Conservation (phyloP, 1,140 invertebrate species). For the Diploscapter pachys region DNA sequence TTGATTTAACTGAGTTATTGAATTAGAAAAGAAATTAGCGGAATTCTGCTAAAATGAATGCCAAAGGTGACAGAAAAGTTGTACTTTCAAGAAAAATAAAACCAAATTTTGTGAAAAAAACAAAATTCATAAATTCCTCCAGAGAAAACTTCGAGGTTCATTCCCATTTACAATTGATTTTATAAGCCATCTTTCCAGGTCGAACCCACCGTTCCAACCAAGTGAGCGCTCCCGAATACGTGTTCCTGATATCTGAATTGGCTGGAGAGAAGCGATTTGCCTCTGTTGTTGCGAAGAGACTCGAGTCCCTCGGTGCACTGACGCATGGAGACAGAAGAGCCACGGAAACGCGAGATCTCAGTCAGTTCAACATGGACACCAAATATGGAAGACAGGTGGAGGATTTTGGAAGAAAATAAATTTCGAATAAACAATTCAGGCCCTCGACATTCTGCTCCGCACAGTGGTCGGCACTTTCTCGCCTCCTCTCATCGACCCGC, state of each 20-base stretch:
- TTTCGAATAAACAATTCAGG: constrained; percentile 4
- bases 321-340: constrained; percentile 96
- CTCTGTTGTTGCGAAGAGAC: constrained; percentile 86
- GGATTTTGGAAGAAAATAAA: too few relatives aligned
- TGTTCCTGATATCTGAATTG: constrained; percentile 95
- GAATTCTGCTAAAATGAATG: too few relatives aligned
- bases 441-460: constrained; percentile 90
- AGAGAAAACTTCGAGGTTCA: too few relatives aligned
- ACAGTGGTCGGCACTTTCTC: constrained; percentile 73
- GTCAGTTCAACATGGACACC: constrained; percentile 90
- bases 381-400: too few relatives aligned
- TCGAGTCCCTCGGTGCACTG: constrained; percentile 89
- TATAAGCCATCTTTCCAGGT: constrained; percentile 63
- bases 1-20: too few relatives aligned
- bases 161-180: neutral
- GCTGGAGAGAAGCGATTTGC: constrained; percentile 91
- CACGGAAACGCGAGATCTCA: constrained; percentile 91
- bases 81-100: too few relatives aligned
- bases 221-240: constrained; percentile 95
- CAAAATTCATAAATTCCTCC: too few relatives aligned
- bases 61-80: too few relatives aligned
- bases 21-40: too few relatives aligned
- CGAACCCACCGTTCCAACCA: constrained; percentile 80
- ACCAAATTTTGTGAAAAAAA: too few relatives aligned
- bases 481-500: constrained; percentile 65